Evolutionary conservation across 2,888 invertebrate species (phyloP), one percentile per base, ranked within the genome.

Genomic region (Coenonympha arcania): DNA sequence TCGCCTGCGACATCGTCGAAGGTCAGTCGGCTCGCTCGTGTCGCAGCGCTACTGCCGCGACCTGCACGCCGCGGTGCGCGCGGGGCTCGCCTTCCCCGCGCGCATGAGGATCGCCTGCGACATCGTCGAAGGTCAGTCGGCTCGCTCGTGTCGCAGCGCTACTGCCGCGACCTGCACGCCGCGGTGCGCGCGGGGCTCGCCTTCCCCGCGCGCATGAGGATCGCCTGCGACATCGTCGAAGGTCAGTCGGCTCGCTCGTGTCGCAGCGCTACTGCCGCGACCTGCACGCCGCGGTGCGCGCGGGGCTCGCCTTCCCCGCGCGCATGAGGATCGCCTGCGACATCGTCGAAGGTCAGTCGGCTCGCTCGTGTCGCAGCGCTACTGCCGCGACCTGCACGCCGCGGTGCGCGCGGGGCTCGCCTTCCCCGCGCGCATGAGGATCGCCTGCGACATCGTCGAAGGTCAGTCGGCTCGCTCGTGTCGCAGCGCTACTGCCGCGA

Each of bases 1-100:
- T 95, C 46, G 91, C 94, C 1, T 88, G 92, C 39, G 95, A 96
- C 68, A 95, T 95, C 4, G 90, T 95, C 0, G 93, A 95, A 73
- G 95, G 85, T 82, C 19, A 46, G 54, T 34, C 1, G n/a, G 2
- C 9, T 26, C 9, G 46, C 88, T 96, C n/a, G 88, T 95, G 39
- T 93, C 95, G 76, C 93, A 89, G 71, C 82, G 94, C 4, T 86
- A 91, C 71, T 89, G 88, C 52, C 85, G 92, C 42, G 95, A 95
- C 80, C 85, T 96, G 48, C 93, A 95, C 77, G 90, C 92, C 44
- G 95, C 94, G 2, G 87, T 89, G 37, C 80, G 93, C 11, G 82
- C 88, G 8, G 93, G 93, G 0, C 87, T 95, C 1, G 67, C 86
- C 39, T 91, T 91, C 90, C 61, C 79, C 0, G 71, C 79, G 18